phyloP scores from a whole-genome alignment of 2,113 vertebrate genomes.

The Poicephalus meyeri region DNA sequence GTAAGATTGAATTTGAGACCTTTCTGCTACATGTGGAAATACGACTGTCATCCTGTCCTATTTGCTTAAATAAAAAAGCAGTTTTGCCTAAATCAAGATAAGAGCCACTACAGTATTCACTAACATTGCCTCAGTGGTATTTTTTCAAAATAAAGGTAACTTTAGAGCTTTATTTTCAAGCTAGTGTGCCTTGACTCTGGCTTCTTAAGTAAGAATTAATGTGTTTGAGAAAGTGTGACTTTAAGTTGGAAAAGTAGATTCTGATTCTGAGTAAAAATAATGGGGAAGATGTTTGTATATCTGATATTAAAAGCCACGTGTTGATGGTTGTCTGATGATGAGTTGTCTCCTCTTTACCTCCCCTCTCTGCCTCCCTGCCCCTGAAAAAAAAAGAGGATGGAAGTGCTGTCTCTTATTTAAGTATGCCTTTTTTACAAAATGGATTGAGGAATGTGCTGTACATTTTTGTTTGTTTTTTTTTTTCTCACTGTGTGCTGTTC shows the following conservation, averaged over 20 bases:
- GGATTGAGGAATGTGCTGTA: not conserved
- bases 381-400: not conserved
- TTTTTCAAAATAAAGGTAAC: not conserved
- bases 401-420: not conserved
- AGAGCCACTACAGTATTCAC: not conserved
- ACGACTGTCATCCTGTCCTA: not conserved
- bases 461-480: not conserved
- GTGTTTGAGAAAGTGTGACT: not conserved
- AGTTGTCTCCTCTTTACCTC: not conserved
- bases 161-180: not conserved
- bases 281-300: not conserved
- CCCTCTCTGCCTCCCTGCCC: too few species aligned
- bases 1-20: not conserved
- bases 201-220: not conserved
- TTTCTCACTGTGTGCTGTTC: not conserved
- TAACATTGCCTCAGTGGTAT: not conserved
- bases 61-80: not conserved
- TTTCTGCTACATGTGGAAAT: not conserved
- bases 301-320: not conserved
- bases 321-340: not conserved
- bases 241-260: not conserved
- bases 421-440: not conserved
- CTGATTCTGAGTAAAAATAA: not conserved
- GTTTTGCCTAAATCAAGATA: not conserved
- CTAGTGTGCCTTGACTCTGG: not conserved